These are phyloP conservation scores for Brachyalestes nurse DNA, from an alignment of 2,797 vertebrate genomes.

Conservation along the genomic window DNA sequence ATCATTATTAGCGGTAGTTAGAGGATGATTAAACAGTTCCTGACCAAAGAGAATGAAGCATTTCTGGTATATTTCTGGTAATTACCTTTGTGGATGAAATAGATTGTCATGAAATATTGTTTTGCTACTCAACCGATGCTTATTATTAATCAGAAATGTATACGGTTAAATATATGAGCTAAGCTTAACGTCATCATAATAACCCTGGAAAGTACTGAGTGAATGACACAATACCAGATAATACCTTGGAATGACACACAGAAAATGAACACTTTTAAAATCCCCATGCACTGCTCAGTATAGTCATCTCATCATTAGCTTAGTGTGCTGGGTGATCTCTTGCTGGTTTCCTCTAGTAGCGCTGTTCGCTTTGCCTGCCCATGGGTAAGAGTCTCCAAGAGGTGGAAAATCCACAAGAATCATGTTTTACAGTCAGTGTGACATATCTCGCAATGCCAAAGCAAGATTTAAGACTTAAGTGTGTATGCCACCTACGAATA, in stretches of 20 bases:
- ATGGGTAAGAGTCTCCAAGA: background rate
- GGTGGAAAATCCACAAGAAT: background rate
- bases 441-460: constrained; percentile 28
- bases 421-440: background rate
- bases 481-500: constrained; percentile 34
- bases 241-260: too few species aligned
- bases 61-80: background rate
- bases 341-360: background rate
- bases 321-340: background rate
- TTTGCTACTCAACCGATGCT: too few species aligned
- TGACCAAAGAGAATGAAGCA: background rate
- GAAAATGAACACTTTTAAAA: too few species aligned
- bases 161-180: too few species aligned
- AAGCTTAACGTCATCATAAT: too few species aligned
- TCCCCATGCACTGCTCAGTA: background rate
- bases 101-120: background rate
- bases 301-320: background rate
- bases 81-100: background rate
- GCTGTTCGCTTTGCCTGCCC: background rate
- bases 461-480: background rate
- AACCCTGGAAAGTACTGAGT: too few species aligned
- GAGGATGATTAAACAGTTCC: background rate
- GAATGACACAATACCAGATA: too few species aligned
- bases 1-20: background rate
- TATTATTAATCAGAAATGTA: too few species aligned